Evolutionary conservation across 2,797 vertebrate genomes (phyloP).

Genomic region (Alauda arvensis): DNA sequence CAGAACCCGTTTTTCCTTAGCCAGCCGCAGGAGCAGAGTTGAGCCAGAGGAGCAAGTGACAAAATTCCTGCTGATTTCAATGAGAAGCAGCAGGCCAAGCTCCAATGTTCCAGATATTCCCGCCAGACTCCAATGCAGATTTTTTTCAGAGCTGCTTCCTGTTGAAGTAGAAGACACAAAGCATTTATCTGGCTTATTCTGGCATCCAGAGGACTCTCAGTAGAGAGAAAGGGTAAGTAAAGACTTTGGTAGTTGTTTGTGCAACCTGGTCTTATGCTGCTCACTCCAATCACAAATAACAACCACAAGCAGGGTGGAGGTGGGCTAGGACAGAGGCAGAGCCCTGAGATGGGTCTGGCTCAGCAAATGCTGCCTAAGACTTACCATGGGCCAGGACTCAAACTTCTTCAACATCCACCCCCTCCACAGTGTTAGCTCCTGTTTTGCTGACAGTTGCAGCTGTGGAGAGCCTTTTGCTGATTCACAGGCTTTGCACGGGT

Average conservation of each 20-base stretch:
- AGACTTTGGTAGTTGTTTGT: background rate
- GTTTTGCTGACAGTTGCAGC: background rate
- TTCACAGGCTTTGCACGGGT: background rate
- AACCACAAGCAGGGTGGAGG: accelerated
- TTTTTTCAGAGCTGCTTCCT: background rate
- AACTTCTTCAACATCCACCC: background rate
- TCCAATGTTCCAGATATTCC: background rate
- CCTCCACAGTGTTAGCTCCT: background rate
- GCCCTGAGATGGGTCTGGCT: background rate
- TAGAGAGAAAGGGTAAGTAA: background rate
- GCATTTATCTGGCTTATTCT: background rate
- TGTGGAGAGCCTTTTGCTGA: background rate
- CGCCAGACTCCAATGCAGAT: accelerated
- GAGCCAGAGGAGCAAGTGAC: background rate
- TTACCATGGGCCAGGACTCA: background rate
- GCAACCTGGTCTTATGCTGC: background rate
- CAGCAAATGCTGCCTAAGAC: background rate
- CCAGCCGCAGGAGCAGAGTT: background rate
- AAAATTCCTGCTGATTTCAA: background rate
- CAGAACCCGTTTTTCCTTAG: background rate
- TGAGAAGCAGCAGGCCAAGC: background rate
- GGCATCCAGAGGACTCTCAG: background rate
- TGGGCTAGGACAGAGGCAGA: background rate
- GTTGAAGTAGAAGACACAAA: background rate
- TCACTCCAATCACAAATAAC: background rate